These are phyloP conservation scores for Lycaena phlaeas DNA, from an alignment of 2,888 invertebrate genomes.

Conservation along the genomic window DNA sequence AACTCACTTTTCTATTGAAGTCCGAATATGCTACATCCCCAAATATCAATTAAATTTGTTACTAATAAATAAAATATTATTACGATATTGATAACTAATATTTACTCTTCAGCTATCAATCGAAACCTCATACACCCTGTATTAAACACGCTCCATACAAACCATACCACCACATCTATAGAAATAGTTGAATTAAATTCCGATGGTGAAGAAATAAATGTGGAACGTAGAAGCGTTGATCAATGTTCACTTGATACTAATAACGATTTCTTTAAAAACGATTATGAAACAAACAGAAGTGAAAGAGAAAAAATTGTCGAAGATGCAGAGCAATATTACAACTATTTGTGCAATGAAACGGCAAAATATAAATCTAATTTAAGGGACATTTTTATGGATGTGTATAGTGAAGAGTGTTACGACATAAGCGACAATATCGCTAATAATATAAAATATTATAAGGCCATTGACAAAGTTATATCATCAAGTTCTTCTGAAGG, in stretches of 20 bases:
- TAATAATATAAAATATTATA: background rate
- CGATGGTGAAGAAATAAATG: constrained; percentile 20
- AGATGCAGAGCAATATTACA: background rate
- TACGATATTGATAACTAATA: too few relatives aligned
- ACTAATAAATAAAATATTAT: too few relatives aligned
- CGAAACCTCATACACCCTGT: constrained; percentile 18
- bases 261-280: constrained; percentile 17
- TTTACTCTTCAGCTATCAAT: constrained; percentile 21
- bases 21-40: too few relatives aligned
- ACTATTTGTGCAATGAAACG: background rate
- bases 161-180: constrained; percentile 22
- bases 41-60: too few relatives aligned
- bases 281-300: constrained; percentile 28
- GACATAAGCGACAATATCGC: background rate
- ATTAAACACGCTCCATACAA: constrained; percentile 8
- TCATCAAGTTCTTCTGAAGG: constrained; percentile 32
- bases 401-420: background rate
- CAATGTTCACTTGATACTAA: constrained; percentile 15
- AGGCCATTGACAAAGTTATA: constrained; percentile 22
- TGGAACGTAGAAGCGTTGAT: background rate
- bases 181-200: constrained; percentile 45
- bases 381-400: background rate
- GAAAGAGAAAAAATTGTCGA: constrained; percentile 30
- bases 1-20: too few relatives aligned
- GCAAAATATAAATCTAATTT: background rate